Base-by-base conservation (phyloP, 2,113 vertebrate genomes). In the Clarias gariepinus region DNA sequence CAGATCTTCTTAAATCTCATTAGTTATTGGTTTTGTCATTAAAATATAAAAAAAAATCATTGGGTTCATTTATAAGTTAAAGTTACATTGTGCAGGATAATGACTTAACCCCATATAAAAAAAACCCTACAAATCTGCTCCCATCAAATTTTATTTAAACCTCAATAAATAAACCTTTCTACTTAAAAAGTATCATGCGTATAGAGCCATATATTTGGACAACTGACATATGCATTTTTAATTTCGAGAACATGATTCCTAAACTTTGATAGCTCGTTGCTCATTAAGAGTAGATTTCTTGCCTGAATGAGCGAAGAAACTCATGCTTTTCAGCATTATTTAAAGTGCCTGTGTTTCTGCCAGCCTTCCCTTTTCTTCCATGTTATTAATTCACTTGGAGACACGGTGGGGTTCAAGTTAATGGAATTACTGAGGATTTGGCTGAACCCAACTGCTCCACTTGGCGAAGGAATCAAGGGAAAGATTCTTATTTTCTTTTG, bases 401-500 rank as follows among this genome's bases (percentile, higher is more conserved):
- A 87, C 81, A 85, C 82, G 68, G 81, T 79, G 82, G 82, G 87
- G 86, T 88, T 90, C 85, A 87, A 89, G 73, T 89, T 90, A 89
- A 91, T 91, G 84, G 90, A 90, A 87, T 91, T 90, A 87, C 85
- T 86, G 60, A 82, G 74, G 86, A 87, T 91, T 87, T 91, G 90
- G 87, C 88, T 86, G 57, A 80, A 85, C 88, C 64, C 85, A 64
- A 85, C 41, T 60, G 81, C 57, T 87, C 83, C 83, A 84, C 88
- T 90, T 85, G 89, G 90, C 78, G 84, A 90, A 84, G 53, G 52
- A 86, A 85, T 87, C 68, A 80, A 91, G 87, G 86, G 68, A 87
- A 58, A 81, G 83, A 82, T 88, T 83, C 80, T 84, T 87, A 78
- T 86, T 90, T 87, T 87, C 73, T 66, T 87, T 84, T 87, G 83